Evolutionary conservation across 2,888 invertebrate species (phyloP).

Genomic region (Mythimna lalbum): DNA sequence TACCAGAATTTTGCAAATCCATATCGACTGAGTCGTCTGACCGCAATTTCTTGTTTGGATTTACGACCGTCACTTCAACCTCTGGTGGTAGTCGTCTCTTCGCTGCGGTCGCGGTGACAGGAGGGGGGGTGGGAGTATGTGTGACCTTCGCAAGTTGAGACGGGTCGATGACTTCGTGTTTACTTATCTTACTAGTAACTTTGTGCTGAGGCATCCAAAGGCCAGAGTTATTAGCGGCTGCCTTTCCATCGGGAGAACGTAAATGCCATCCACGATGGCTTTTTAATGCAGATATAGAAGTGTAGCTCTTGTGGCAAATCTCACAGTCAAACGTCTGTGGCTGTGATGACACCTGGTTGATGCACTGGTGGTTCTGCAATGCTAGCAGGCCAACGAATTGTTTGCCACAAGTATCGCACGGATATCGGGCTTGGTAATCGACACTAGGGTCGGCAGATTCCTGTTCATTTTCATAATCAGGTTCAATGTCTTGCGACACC

Average conservation of each 20-base stretch:
- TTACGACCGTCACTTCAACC: slow-evolving; percentile 88
- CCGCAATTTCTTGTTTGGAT: slow-evolving; percentile 87
- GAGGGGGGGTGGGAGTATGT: slow-evolving; percentile 63
- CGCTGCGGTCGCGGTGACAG: slow-evolving; percentile 70
- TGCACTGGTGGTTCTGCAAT: slow-evolving; percentile 90
- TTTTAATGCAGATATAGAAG: slow-evolving; percentile 92
- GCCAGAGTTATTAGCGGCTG: slow-evolving; percentile 88
- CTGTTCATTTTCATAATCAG: slow-evolving; percentile 82
- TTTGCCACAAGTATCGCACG: slow-evolving; percentile 90
- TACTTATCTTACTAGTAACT: slow-evolving; percentile 88
- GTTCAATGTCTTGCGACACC: slow-evolving; percentile 75
- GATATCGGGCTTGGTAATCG: slow-evolving; percentile 88
- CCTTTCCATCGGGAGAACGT: slow-evolving; percentile 90
- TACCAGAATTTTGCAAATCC: slow-evolving; percentile 83
- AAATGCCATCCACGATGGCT: slow-evolving; percentile 93
- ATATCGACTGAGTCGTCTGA: slow-evolving; percentile 86
- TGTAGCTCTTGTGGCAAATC: slow-evolving; percentile 92
- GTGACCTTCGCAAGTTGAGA: slow-evolving; percentile 76
- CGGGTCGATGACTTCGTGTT: slow-evolving; percentile 86
- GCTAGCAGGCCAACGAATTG: slow-evolving; percentile 89
- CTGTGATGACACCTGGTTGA: slow-evolving; percentile 79
- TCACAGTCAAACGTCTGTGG: slow-evolving; percentile 91
- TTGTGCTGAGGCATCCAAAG: slow-evolving; percentile 90
- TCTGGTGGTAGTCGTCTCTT: slow-evolving; percentile 88
- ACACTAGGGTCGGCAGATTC: slow-evolving; percentile 82